Evolutionary conservation across 2,888 invertebrate species (phyloP).

Genomic region (Amaurobius ferox): DNA sequence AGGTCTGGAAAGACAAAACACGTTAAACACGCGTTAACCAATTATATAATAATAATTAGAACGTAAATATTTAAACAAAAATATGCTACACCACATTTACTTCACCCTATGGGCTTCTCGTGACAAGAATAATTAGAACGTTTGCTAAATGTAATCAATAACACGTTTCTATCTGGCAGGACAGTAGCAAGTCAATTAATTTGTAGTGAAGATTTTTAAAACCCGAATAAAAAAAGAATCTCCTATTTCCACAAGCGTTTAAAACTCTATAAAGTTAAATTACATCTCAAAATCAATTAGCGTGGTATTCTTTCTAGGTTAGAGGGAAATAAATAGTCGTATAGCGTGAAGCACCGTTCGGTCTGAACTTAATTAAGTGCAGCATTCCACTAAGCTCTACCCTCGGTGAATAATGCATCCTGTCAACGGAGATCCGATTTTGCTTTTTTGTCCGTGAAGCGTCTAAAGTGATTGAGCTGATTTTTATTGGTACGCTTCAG

Average conservation of each 20-base stretch:
- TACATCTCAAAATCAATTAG: conserved; percentile 6
- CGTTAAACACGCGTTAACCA: too few relatives aligned
- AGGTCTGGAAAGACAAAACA: too few relatives aligned
- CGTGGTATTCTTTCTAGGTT: not conserved
- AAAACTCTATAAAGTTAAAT: conserved; percentile 13
- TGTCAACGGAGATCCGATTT: conserved; percentile 24
- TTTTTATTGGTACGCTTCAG: conserved; percentile 28
- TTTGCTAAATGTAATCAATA: not conserved
- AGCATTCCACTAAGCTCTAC: conserved; percentile 8
- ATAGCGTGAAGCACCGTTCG: conserved; percentile 14
- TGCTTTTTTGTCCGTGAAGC: conserved; percentile 27
- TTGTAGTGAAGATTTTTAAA: not conserved
- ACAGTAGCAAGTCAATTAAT: conserved; percentile 27
- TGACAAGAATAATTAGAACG: not conserved
- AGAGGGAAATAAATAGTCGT: conserved; percentile 13
- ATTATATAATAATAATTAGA: too few relatives aligned
- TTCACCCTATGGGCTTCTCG: too few relatives aligned
- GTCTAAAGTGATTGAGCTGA: conserved; percentile 49
- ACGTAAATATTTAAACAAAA: too few relatives aligned
- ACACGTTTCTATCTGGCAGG: not conserved
- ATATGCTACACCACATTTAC: not conserved
- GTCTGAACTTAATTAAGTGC: conserved; percentile 38
- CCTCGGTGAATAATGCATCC: conserved; percentile 27
- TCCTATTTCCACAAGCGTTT: not conserved
- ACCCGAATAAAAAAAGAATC: not conserved